Conservation (phyloP, 2,113 vertebrate genomes). For the Petrocephalus microphthalmus region DNA sequence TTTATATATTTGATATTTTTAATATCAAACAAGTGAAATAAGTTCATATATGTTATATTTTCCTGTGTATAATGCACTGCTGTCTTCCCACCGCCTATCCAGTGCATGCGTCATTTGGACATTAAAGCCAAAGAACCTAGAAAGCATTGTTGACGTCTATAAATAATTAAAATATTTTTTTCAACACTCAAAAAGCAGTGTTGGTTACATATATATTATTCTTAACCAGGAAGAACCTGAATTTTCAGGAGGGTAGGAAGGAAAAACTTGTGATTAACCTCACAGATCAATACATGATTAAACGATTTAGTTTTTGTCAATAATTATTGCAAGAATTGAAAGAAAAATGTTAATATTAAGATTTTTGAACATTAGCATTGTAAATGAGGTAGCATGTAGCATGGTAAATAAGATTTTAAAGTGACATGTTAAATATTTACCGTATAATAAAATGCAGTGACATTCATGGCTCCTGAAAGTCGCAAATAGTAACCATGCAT, state of each 20-base stretch:
- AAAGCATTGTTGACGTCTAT: not conserved
- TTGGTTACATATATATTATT: not conserved
- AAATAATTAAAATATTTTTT: not conserved
- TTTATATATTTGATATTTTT: not conserved
- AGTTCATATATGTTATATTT: not conserved
- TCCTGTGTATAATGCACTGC: not conserved
- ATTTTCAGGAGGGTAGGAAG: not conserved
- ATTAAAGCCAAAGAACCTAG: not conserved
- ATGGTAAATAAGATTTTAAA: not conserved
- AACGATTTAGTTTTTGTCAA: not conserved
- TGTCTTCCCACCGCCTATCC: not conserved
- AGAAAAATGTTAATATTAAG: not conserved
- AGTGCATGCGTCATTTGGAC: not conserved
- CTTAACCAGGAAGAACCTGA: not conserved
- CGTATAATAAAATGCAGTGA: not conserved
- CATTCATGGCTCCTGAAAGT: not conserved
- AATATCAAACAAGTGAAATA: not conserved
- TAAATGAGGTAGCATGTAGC: too few species aligned
- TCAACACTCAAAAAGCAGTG: not conserved
- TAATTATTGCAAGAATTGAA: not conserved
- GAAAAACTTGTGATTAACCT: not conserved
- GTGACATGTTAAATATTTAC: too few species aligned
- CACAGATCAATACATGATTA: not conserved
- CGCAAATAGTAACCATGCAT: not conserved
- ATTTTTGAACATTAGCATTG: not conserved